Conservation (phyloP, 2,888 invertebrate genomes). For the Napeogenes inachia region DNA sequence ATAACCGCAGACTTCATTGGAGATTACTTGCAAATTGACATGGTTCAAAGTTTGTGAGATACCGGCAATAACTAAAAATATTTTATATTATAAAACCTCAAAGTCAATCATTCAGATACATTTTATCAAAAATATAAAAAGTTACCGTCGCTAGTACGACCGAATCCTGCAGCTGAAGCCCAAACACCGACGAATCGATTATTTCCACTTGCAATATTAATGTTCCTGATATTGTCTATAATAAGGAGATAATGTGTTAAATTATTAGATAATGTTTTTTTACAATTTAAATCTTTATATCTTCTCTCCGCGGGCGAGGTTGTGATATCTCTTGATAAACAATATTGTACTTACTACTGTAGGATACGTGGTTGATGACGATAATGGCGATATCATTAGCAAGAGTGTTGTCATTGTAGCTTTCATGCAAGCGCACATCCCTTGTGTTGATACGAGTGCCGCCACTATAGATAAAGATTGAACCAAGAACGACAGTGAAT, state of each 20-base stretch:
- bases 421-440: constrained; percentile 36
- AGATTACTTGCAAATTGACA: not conserved
- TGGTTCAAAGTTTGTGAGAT: not conserved
- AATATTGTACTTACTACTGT: constrained; percentile 20
- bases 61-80: not conserved
- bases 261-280: too few relatives aligned
- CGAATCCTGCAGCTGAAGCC: constrained; percentile 30
- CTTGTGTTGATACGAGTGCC: constrained; percentile 37
- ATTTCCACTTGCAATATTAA: constrained; percentile 40
- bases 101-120: too few relatives aligned
- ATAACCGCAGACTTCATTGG: not conserved
- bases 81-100: too few relatives aligned
- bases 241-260: not conserved
- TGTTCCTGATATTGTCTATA: constrained; percentile 44
- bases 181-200: constrained; percentile 23
- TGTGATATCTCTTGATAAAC: too few relatives aligned
- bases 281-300: too few relatives aligned
- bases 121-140: not conserved
- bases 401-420: constrained; percentile 31
- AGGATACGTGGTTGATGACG: constrained; percentile 22
- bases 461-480: constrained; percentile 38
- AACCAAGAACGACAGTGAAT: constrained; percentile 47
- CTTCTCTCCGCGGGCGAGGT: too few relatives aligned
- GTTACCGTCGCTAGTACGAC: constrained; percentile 26
- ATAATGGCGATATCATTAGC: constrained; percentile 45